phyloP scores from a whole-genome alignment of 2,888 invertebrate species.

The Drosophila fungiperda region DNA sequence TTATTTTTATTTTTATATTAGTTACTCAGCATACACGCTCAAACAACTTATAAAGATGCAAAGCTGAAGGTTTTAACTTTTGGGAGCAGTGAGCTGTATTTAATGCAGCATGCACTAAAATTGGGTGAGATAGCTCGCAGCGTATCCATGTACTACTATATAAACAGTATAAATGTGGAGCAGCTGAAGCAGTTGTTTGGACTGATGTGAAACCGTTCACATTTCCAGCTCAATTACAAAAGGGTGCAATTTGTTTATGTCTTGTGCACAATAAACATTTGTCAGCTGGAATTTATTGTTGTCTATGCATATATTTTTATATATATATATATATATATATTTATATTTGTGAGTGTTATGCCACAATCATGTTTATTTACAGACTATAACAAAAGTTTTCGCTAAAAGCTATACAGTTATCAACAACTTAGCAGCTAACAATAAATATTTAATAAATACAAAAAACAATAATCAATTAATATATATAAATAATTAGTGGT shows the following conservation, averaged over 20 bases:
- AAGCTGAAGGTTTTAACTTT: constrained; percentile 42
- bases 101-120: constrained; percentile 44
- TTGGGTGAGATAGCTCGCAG: constrained; percentile 49
- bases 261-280: constrained; percentile 31
- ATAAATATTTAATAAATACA: constrained; percentile 50
- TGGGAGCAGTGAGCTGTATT: constrained; percentile 33
- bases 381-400: constrained; percentile 49
- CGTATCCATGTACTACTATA: constrained; percentile 50
- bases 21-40: constrained; percentile 57
- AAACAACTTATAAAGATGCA: constrained; percentile 56
- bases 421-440: constrained; percentile 57
- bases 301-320: constrained; percentile 20
- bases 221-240: constrained; percentile 19
- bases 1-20: constrained; percentile 9
- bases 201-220: constrained; percentile 20
- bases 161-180: constrained; percentile 52
- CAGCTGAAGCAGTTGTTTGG: constrained; percentile 61
- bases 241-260: constrained; percentile 16
- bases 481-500: constrained; percentile 40
- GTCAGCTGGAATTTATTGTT: constrained; percentile 47
- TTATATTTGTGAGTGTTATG: constrained; percentile 8
- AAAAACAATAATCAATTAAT: constrained; percentile 41
- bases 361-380: constrained; percentile 70
- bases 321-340: constrained; percentile 9
- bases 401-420: constrained; percentile 60